Base-by-base conservation (phyloP, 2,797 vertebrate species). In the Fundulus diaphanus region DNA sequence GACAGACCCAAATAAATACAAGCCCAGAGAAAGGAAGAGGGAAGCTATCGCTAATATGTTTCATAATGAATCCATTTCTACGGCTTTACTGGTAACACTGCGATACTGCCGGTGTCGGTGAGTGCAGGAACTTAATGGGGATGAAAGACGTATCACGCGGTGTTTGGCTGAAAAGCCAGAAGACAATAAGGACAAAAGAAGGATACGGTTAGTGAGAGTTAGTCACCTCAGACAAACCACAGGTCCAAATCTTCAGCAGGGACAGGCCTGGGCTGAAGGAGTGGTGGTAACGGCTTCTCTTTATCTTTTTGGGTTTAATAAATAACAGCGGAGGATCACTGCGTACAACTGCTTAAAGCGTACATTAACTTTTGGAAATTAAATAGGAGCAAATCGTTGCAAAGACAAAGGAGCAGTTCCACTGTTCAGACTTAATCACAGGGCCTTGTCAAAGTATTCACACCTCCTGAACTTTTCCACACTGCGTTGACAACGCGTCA, bases 141-240 rank as follows among this genome's bases (percentile, higher is more conserved):
- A 7, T 72, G 15, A 78, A 69, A 49, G 24, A 68, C 15, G 6
- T 27, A 11, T 79, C 7, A 22, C 31, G 33, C 6, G 40, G 2
- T 2, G 35, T 40, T 37, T 61, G 13, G 22, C 49, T 46, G 33
- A n/a, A 73, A 18, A 77, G 37, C 54, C 54, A 76, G 12, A 67
- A 40, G 51, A 59, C 13, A 73, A 67, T n/a, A 74, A 18, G 40
- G 52, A 9, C 68, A 49, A 35, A 3, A 72, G 20, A 49, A 72
- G 79, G 76, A 83, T 80, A 76, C 80, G 76, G 80, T 90, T 88
- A 84, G 84, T 74, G 73, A 63, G 16, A 73, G 33, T 72, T 57
- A 72, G 44, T 79, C 44, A 61, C n/a, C 72, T 49, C 4, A 73
- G 68, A 81, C 27, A 83, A 63, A 8, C 63, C 67, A 66, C 81